These are phyloP conservation scores for Hyles euphorbiae DNA, from an alignment of 1,140 invertebrate genomes.

Conservation along the genomic window DNA sequence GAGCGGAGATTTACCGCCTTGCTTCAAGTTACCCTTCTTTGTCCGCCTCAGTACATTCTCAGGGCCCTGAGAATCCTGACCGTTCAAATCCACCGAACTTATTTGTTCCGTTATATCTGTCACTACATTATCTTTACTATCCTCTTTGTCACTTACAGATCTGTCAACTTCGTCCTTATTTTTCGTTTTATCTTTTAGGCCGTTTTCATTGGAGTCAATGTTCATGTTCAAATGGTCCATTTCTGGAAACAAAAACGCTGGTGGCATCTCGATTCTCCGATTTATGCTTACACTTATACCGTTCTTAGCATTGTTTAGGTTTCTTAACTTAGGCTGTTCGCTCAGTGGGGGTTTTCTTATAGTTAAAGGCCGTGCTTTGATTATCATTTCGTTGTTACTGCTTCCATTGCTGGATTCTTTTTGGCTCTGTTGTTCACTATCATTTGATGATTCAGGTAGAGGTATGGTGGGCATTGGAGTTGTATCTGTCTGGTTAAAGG, in stretches of 20 bases:
- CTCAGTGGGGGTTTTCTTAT: slow-evolving; percentile 85
- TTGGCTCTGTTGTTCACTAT: slow-evolving; percentile 48
- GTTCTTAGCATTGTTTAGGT: slow-evolving; percentile 72
- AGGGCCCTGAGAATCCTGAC: slow-evolving; percentile 73
- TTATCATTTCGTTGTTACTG: slow-evolving; percentile 77
- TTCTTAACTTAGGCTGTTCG: slow-evolving; percentile 85
- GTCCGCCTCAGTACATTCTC: slow-evolving; percentile 78
- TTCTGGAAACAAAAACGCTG: slow-evolving; percentile 87
- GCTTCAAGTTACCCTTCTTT: slow-evolving; percentile 87
- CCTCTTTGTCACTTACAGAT: slow-evolving; percentile 63
- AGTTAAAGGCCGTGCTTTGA: slow-evolving; percentile 87
- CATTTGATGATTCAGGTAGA: slow-evolving; percentile 47
- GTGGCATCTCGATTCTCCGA: slow-evolving; percentile 87
- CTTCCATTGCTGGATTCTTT: slow-evolving; percentile 59
- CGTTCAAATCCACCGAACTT: slow-evolving; percentile 70
- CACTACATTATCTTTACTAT: slow-evolving; percentile 72
- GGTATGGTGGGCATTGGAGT: slow-evolving; percentile 41
- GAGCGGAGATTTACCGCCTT: slow-evolving; percentile 82
- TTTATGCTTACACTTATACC: slow-evolving; percentile 82
- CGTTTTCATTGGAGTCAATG: slow-evolving; percentile 33
- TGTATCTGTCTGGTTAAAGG: slow-evolving; percentile 43
- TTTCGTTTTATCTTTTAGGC: slow-evolving; percentile 52
- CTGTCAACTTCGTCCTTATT: slow-evolving; percentile 64
- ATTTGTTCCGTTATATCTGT: slow-evolving; percentile 71
- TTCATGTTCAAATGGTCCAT: slow-evolving; percentile 73